phyloP scores from a whole-genome alignment of 1,140 invertebrate genomes.

The Ips nitidus region DNA sequence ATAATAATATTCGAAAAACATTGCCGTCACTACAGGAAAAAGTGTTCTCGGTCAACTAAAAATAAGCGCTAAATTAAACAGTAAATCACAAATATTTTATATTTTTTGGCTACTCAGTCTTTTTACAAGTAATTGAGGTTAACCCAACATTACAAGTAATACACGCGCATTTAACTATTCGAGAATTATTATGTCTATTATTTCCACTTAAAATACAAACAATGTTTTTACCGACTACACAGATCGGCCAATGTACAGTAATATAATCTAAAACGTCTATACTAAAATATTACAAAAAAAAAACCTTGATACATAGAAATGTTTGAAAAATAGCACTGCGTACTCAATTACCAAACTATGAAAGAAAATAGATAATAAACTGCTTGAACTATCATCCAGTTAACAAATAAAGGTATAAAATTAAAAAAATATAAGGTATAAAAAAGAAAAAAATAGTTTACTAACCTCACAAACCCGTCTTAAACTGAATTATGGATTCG shows the following conservation, averaged over 20 bases:
- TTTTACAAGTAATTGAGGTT: constrained; percentile 8
- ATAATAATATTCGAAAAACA: neutral
- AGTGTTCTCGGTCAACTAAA: constrained; percentile 1
- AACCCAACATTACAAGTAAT: neutral
- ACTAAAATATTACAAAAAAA: neutral
- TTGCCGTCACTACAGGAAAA: neutral
- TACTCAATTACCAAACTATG: neutral
- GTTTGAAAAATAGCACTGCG: neutral
- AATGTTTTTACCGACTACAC: neutral
- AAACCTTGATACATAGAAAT: neutral
- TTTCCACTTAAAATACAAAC: neutral
- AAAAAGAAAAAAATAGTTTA: too few species aligned
- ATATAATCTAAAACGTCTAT: neutral
- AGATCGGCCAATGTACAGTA: neutral
- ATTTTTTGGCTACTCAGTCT: constrained; percentile 38
- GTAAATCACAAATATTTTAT: constrained; percentile 14
- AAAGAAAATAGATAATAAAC: too few species aligned
- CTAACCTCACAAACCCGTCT: too few species aligned
- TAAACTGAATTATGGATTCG: too few species aligned
- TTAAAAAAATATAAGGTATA: too few species aligned
- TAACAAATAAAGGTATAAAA: too few species aligned
- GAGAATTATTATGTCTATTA: neutral
- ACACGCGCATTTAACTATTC: neutral
- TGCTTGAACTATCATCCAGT: too few species aligned
- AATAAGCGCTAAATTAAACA: neutral